Base-by-base conservation (phyloP, 1,140 invertebrate genomes). In the Whitmania pigra region DNA sequence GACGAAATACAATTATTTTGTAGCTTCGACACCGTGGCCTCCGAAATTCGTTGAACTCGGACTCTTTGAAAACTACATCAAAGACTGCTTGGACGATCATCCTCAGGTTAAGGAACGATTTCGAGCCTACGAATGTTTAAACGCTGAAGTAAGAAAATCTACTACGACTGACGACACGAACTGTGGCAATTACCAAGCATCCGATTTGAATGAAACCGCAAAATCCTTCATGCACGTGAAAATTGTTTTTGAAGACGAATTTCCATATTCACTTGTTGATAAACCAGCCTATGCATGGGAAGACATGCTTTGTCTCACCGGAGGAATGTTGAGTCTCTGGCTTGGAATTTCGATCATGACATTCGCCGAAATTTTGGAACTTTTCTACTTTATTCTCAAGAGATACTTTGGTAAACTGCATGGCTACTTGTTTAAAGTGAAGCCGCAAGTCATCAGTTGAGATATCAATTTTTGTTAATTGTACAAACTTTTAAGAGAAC, bases 241-340 rank as follows among this genome's bases (percentile, higher is more conserved):
- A 20, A 11, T 63, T 13, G 29, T 63, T 20, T 11, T 63, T 22
- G 29, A 63, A 17, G 57, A 63, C 0, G 18, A 22, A 9, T 63
- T 63, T 63, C 57, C 57, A 63, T 63, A 25, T 63, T 18, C 22
- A 25, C 57, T 63, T 22, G 29, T 63, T 11, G 57, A 63, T 31
- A 22, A 63, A 31, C 57, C 57, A n/a, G 3, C 57, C 57, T 25
- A 15, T 31, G 29, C 20, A 13, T 63, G 57, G 57, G 57, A n/a
- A 22, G 6, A 22, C 18, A 18, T 63, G 20, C 57, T 63, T 13
- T 6, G 13, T 20, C 22, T 63, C 29, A 63, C 22, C 22, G 57
- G 57, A 17, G 57, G 57, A 63, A 63, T 31, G 29, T 31, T 63
- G 20, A 25, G 22, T 63, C 15, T 63, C 11, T 63, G 57, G 57